Evolutionary conservation across 2,888 invertebrate genomes (phyloP), one percentile per base, ranked within the genome.

Genomic region (Euphydryas editha): DNA sequence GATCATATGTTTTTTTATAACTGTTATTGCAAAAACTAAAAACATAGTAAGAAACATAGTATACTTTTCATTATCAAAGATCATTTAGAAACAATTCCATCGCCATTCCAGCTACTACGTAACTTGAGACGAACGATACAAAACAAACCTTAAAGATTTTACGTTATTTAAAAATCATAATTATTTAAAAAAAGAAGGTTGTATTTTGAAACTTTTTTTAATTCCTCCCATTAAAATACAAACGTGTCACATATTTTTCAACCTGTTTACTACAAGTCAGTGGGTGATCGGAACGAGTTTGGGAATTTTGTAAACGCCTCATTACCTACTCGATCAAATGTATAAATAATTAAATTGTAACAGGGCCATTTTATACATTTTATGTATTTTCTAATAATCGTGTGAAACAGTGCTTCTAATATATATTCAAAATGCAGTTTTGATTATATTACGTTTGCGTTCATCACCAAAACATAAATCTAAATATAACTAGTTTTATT

Each of bases 281-380:
- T 65, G 56, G 67, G 60, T 46, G 64, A 70, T 59, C 47, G 64
- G 49, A 72, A 70, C 72, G 56, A 58, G 70, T 72, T 68, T 59
- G 15, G 54, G 46, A 57, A 66, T 64, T 69, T 71, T 62, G 63
- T 71, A 63, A 71, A 64, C 47, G 36, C 36, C 51, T 59, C 59
- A 63, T 63, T 57, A 61, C n/a, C n/a, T n/a, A n/a, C 42, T 24
- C 20, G 57, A 62, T 58, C 51, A 30, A 30, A 55, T 21, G 39
- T 20, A 57, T 18, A 42, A 13, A 55, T 11, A 13, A 55, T 55
- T 55, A 17, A 55, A 55, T 2, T 55, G 30, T 37, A 37, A 18
- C 30, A 54, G 37, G 18, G 13, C 36, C 17, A n/a, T 55, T 55
- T 17, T 55, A 11, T 37, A 55, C 17, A 51, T n/a, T 15, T 44